These are phyloP conservation scores for Hipparchia sbordonii DNA, from an alignment of 2,888 invertebrate genomes.

Conservation along the genomic window DNA sequence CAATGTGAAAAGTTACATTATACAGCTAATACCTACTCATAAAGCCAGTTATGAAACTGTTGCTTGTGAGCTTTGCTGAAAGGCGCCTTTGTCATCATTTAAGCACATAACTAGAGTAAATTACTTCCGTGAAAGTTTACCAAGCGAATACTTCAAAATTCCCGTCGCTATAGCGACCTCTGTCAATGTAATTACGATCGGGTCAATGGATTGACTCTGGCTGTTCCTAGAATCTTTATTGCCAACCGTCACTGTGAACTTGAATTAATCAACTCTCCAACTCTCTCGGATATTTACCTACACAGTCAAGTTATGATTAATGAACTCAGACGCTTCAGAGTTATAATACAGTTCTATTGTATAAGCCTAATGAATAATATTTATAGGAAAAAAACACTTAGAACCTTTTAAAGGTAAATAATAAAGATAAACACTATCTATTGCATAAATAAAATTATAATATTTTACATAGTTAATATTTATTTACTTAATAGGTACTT, in stretches of 20 bases:
- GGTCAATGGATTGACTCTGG: not conserved
- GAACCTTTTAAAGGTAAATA: too few relatives aligned
- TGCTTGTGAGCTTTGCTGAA: too few relatives aligned
- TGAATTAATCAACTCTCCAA: not conserved
- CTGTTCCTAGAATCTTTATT: slow-evolving; percentile 1
- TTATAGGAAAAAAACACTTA: too few relatives aligned
- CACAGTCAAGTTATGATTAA: not conserved
- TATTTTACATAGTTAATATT: too few relatives aligned
- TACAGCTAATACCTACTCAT: too few relatives aligned
- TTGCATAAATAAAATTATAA: too few relatives aligned
- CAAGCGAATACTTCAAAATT: not conserved
- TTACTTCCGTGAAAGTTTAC: not conserved
- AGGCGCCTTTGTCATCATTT: too few relatives aligned
- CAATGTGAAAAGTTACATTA: not conserved
- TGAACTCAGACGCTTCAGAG: not conserved
- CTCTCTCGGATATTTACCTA: not conserved
- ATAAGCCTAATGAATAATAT: too few relatives aligned
- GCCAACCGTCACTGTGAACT: not conserved
- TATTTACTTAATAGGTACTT: too few relatives aligned
- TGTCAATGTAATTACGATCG: slow-evolving; percentile 8
- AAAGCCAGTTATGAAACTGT: too few relatives aligned
- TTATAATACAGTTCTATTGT: not conserved
- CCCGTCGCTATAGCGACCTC: not conserved
- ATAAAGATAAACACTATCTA: too few relatives aligned
- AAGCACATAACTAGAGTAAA: not conserved